A percentile compares a stretch with the other conserved stretches of the same genome.
Conservation (phyloP, 2,113 vertebrate species). For the Crotalus tigris region DNA sequence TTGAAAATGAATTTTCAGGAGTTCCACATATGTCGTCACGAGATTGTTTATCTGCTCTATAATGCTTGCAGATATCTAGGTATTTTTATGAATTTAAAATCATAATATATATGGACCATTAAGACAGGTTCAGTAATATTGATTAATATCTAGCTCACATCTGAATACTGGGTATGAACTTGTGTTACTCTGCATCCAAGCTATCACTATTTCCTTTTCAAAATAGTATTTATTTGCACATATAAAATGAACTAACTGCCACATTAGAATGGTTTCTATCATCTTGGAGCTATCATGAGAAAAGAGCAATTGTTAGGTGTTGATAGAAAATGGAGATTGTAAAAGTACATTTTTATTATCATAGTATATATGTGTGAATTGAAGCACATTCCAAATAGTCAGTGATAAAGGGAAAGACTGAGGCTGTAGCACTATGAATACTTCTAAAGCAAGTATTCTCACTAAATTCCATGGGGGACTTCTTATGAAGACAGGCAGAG, state of each 20-base stretch:
- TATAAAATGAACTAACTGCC: neutral
- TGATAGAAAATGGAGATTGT: neutral
- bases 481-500: neutral
- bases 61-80: neutral
- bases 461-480: neutral
- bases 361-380: neutral
- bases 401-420: neutral
- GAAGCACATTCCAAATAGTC: conserved; percentile 1
- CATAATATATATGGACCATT: neutral
- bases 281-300: neutral
- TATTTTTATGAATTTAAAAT: neutral
- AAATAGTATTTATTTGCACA: neutral
- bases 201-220: neutral
- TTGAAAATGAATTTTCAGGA: neutral
- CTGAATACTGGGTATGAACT: neutral
- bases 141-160: neutral
- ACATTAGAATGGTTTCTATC: neutral
- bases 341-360: neutral
- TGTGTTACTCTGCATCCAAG: neutral
- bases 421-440: neutral
- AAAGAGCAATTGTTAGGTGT: neutral
- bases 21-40: neutral
- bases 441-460: neutral
- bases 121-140: neutral
- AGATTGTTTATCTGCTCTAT: neutral